Percentiles rank a stretch among this genome's conserved stretches.
phyloP scores from a whole-genome alignment of 2,113 vertebrate species.

The Elephas maximus region DNA sequence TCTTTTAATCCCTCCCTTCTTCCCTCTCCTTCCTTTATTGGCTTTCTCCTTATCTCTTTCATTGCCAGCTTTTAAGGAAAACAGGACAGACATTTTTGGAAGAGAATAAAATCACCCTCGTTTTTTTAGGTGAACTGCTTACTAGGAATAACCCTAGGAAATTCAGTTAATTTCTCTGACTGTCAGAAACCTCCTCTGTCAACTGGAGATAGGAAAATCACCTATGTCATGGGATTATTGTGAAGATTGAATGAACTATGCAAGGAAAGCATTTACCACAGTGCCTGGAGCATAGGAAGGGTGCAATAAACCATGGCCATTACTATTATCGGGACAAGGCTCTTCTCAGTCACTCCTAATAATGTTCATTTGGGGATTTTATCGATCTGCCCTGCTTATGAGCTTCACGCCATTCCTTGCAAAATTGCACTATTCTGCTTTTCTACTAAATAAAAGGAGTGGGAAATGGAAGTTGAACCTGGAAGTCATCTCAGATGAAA shows the following conservation, averaged over 20 bases:
- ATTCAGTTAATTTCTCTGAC: slow-evolving; percentile 12
- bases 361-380: slow-evolving; percentile 34
- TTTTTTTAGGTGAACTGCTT: slow-evolving; percentile 32
- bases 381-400: not conserved
- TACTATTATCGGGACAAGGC: not conserved
- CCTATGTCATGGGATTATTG: not conserved
- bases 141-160: not conserved
- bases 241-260: not conserved
- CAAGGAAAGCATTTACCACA: not conserved
- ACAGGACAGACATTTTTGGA: not conserved
- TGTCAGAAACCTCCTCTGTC: not conserved
- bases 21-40: not conserved
- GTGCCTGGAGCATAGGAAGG: not conserved
- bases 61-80: not conserved
- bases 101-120: not conserved
- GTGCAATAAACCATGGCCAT: not conserved
- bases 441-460: slow-evolving; percentile 2
- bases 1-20: not conserved
- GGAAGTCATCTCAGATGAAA: slow-evolving; percentile 44
- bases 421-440: not conserved
- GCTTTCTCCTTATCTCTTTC: not conserved
- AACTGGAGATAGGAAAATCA: slow-evolving; percentile 31
- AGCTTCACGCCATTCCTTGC: not conserved
- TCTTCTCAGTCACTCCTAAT: slow-evolving; percentile 2
- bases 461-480: slow-evolving; percentile 13